These are phyloP conservation scores for Mythimna impura DNA, from an alignment of 2,888 invertebrate genomes.

Conservation along the genomic window DNA sequence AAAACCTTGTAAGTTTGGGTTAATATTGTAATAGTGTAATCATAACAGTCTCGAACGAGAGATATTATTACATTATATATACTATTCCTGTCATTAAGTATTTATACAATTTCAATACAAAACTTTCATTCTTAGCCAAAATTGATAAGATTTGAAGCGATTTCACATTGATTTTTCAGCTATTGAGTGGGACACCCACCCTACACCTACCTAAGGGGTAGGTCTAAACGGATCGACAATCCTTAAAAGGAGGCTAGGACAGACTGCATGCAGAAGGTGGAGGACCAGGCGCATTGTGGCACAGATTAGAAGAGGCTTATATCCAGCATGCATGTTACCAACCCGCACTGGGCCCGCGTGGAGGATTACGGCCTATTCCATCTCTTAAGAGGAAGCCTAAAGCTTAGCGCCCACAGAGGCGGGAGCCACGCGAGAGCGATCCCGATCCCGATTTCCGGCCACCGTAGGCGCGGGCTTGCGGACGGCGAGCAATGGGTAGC, in stretches of 20 bases:
- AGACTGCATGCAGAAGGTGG: background rate
- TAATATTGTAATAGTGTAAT: constrained; percentile 6
- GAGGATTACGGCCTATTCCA: no score
- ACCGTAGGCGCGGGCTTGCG: no score
- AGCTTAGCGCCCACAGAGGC: no score
- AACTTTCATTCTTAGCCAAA: background rate
- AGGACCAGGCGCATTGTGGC: background rate
- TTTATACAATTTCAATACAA: background rate
- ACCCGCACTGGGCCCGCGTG: no score
- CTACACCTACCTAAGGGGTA: no score
- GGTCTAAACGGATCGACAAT: background rate
- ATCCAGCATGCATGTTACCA: background rate
- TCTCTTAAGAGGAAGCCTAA: no score
- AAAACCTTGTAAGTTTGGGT: constrained; percentile 5
- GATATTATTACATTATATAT: background rate
- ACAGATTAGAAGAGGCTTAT: background rate
- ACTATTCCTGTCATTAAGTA: background rate
- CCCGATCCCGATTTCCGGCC: no score
- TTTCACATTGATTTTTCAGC: background rate
- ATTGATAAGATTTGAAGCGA: background rate
- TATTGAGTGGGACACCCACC: background rate
- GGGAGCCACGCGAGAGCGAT: no score
- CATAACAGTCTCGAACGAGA: background rate
- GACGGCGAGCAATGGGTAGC: no score
- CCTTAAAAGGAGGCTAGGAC: background rate